phyloP scores from a whole-genome alignment of 2,113 vertebrate species.

The Centropus unirufus region DNA sequence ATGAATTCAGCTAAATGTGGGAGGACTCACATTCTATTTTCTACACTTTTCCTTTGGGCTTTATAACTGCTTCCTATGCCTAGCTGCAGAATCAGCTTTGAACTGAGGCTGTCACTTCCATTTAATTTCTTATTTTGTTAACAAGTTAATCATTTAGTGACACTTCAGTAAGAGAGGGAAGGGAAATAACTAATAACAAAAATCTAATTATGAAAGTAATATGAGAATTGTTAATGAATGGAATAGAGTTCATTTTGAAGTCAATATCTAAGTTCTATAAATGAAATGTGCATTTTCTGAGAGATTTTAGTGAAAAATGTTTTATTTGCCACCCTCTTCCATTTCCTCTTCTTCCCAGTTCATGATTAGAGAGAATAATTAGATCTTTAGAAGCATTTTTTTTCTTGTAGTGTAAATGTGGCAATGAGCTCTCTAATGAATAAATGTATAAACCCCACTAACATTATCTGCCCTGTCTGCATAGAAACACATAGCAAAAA shows the following conservation, averaged over 20 bases:
- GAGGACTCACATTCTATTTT: neutral
- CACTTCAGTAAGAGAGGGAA: neutral
- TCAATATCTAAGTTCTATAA: neutral
- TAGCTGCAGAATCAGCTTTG: neutral
- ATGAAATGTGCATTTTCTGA: neutral
- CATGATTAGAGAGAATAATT: neutral
- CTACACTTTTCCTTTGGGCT: neutral
- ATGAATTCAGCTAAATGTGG: neutral
- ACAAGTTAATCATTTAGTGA: neutral
- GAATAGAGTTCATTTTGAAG: neutral
- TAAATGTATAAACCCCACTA: neutral
- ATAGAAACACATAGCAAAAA: neutral
- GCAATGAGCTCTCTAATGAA: neutral
- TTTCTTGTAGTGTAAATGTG: neutral
- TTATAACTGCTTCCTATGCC: neutral
- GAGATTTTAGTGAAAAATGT: neutral
- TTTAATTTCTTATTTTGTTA: slow-evolving; percentile 23
- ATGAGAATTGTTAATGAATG: neutral
- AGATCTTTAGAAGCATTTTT: neutral
- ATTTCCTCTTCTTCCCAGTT: neutral
- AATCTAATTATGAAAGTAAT: neutral
- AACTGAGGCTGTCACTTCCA: neutral
- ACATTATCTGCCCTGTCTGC: neutral
- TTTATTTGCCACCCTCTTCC: neutral
- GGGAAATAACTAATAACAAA: neutral